phyloP scores from a whole-genome alignment of 2,797 vertebrate species.

The Sebastes matsubarae region DNA sequence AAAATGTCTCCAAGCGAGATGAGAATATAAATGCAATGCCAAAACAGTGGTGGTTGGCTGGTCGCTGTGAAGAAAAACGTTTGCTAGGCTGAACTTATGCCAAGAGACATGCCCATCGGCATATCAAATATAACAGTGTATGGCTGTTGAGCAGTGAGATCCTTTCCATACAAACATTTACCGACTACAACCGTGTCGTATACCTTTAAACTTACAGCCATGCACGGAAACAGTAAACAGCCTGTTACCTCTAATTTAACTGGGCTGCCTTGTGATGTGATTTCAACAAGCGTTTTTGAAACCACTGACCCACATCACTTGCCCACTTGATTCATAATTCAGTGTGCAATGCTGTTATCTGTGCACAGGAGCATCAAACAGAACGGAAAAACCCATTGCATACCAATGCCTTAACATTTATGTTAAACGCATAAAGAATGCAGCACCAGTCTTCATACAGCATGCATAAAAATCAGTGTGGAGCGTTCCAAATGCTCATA shows the following conservation, averaged over 20 bases:
- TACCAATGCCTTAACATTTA: conserved; percentile 44
- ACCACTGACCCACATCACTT: conserved; percentile 55
- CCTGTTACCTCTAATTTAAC: conserved; percentile 33
- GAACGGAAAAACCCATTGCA: conserved; percentile 27
- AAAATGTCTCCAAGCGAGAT: conserved; percentile 46
- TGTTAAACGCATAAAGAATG: conserved; percentile 48
- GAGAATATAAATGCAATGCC: conserved; percentile 62
- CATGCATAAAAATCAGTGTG: conserved; percentile 12
- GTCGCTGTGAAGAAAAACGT: conserved; percentile 51
- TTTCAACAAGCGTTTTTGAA: conserved; percentile 39
- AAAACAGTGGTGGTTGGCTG: conserved; percentile 43
- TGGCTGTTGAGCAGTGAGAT: conserved; percentile 28
- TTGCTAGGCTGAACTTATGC: conserved; percentile 47
- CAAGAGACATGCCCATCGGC: conserved; percentile 52
- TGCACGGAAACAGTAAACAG: conserved; percentile 21
- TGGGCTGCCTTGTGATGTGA: conserved; percentile 18
- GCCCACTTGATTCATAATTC: conserved; percentile 61
- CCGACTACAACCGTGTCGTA: background rate
- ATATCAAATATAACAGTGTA: conserved; percentile 37
- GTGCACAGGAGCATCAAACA: conserved; percentile 45
- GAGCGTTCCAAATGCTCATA: background rate
- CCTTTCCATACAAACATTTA: conserved; percentile 8
- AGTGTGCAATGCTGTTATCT: conserved; percentile 43
- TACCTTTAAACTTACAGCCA: conserved; percentile 15
- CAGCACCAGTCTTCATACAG: conserved; percentile 26